Conservation (phyloP, 2,113 vertebrate species). For the Ardeotis arabs region DNA sequence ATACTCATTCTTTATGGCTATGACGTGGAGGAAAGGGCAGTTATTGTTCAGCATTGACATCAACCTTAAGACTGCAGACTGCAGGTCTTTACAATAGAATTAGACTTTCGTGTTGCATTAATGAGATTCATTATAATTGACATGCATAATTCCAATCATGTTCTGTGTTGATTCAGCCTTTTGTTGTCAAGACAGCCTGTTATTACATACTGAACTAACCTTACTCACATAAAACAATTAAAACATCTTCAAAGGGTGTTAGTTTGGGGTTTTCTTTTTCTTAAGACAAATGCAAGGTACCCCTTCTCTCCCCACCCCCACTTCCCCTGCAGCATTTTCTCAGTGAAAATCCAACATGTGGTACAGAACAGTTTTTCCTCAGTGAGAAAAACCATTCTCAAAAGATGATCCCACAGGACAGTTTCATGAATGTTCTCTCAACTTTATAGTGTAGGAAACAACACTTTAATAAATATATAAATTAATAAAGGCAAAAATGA, state of each 20-base stretch:
- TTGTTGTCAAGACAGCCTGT: conserved; percentile 65
- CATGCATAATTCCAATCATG: conserved; percentile 66
- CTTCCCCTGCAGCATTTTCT: not conserved
- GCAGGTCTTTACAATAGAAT: conserved; percentile 57
- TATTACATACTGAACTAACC: conserved; percentile 54
- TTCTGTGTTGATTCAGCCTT: conserved; percentile 53
- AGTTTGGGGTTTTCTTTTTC: not conserved
- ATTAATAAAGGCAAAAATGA: conserved; percentile 14
- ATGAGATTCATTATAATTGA: conserved; percentile 72
- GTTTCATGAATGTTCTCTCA: not conserved
- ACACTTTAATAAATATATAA: conserved; percentile 17
- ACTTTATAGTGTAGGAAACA: not conserved
- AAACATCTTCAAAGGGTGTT: conserved; percentile 17
- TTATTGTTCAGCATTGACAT: conserved; percentile 61
- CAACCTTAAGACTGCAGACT: conserved; percentile 49
- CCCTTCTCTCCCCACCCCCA: not conserved
- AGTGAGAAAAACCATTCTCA: not conserved
- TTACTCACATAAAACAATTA: not conserved
- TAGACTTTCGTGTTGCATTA: conserved; percentile 50
- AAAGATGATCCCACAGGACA: not conserved
- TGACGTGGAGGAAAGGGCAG: conserved; percentile 18
- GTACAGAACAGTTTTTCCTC: not conserved
- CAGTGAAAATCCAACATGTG: not conserved
- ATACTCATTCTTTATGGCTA: conserved; percentile 46
- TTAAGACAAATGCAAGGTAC: not conserved